Percentiles rank a stretch among this genome's conserved stretches.
phyloP scores from a whole-genome alignment of 2,797 vertebrate species.

The Labeo calbasu region DNA sequence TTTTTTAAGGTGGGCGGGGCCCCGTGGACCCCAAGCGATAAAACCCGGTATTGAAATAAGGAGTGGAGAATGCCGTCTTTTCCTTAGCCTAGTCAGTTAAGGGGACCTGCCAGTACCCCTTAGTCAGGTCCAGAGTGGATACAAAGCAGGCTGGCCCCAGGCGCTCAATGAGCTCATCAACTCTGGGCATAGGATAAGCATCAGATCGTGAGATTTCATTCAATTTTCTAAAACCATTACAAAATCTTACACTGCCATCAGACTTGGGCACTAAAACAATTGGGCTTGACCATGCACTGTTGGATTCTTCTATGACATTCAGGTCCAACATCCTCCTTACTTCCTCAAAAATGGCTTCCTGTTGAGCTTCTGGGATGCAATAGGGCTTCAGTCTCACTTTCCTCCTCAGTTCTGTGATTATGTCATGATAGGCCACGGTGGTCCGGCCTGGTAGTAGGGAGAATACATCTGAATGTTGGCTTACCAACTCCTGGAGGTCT shows the following conservation, averaged over 20 bases:
- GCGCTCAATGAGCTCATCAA: background rate
- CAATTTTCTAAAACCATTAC: background rate
- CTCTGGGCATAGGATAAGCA: background rate
- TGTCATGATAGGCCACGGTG: background rate
- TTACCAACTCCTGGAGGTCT: background rate
- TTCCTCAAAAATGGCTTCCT: background rate
- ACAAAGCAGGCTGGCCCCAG: background rate
- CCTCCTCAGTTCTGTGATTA: background rate
- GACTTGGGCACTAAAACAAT: background rate
- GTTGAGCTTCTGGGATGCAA: background rate
- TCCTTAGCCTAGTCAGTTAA: background rate
- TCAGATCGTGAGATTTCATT: background rate
- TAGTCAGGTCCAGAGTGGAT: background rate
- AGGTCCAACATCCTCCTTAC: background rate
- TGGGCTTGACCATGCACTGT: background rate
- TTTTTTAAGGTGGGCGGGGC: background rate
- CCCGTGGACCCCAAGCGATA: background rate
- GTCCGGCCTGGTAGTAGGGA: background rate
- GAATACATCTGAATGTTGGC: background rate
- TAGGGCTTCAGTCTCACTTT: background rate
- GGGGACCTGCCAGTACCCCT: background rate
- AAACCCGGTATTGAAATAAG: background rate
- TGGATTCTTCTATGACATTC: background rate
- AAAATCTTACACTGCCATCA: background rate
- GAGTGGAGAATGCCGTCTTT: background rate